These are phyloP conservation scores for Apaloderma vittatum DNA, from an alignment of 2,113 vertebrate genomes.

Conservation along the genomic window DNA sequence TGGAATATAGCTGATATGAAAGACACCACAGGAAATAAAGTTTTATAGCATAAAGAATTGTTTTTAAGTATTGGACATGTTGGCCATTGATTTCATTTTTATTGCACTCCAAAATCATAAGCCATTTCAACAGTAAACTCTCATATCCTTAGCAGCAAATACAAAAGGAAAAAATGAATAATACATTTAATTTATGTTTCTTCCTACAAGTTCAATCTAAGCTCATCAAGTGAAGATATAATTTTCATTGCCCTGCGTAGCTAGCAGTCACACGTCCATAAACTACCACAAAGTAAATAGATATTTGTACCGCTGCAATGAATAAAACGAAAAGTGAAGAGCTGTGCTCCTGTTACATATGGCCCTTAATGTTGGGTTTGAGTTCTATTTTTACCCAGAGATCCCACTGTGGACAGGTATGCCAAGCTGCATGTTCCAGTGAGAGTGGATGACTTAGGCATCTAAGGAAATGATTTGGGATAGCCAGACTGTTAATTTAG, in stretches of 20 bases:
- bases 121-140: conserved; percentile 4
- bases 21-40: conserved; percentile 2
- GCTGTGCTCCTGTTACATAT: not conserved
- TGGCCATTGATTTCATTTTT: conserved; percentile 43
- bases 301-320: not conserved
- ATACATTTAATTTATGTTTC: conserved; percentile 55
- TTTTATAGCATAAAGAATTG: not conserved
- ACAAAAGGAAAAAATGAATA: conserved; percentile 55
- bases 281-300: conserved; percentile 36
- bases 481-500: not conserved
- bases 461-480: not conserved
- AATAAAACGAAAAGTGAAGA: not conserved
- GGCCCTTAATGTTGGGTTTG: not conserved
- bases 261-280: not conserved
- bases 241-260: not conserved
- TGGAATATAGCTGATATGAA: not conserved
- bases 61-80: not conserved
- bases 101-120: conserved; percentile 33
- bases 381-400: not conserved
- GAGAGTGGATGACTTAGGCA: not conserved
- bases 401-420: not conserved
- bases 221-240: conserved; percentile 10
- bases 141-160: conserved; percentile 33
- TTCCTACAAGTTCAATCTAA: conserved; percentile 21
- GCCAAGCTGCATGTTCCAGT: not conserved